Evolutionary conservation across 2,113 vertebrate species (phyloP), one percentile per base, ranked within the genome.

Genomic region (Chionis minor): DNA sequence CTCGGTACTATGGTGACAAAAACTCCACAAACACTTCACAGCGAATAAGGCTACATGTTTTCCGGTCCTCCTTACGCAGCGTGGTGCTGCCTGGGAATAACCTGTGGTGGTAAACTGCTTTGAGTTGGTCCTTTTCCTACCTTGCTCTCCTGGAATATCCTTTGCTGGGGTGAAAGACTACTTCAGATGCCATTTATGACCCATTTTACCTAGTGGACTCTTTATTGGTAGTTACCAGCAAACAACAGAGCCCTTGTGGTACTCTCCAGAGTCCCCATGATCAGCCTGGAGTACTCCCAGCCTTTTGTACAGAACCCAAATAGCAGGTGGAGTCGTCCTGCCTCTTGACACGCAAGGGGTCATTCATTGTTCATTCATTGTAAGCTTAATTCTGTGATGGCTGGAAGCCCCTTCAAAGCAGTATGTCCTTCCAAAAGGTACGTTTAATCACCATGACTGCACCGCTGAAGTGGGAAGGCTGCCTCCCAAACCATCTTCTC

Each of bases 11-110:
- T 91, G 83, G 96, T 86, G 77, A 93, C 63, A 80, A 72, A 74
- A 96, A 27, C 54, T 78, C 65, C 30, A 83, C 94, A 94, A 92
- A 95, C 58, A 92, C 88, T 95, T 89, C 42, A 95, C 20, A 62
- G 62, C 73, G 78, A 88, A 80, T 38, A 67, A 74, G 44, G 42
- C 61, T 77, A 45, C 0, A 0, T 81, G 67, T 73, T 83, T 86
- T 83, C 85, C 0, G 0, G 73, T 83, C 59, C 71, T 93, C 33
- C 47, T 88, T 47, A 47, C 0, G 1, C 62, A 77, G 38, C 4
- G 23, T 66, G 47, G 58, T 63, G 59, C 79, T 77, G 63, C 55
- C 88, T 90, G 47, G 33, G 55, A 92, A 81, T 74, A 86, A 87
- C 38, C 58, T 54, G 44, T 49, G 35, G 33, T 35, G 24, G 71